phyloP scores from a whole-genome alignment of 2,797 vertebrate species.

The Peromyscus aztecus region DNA sequence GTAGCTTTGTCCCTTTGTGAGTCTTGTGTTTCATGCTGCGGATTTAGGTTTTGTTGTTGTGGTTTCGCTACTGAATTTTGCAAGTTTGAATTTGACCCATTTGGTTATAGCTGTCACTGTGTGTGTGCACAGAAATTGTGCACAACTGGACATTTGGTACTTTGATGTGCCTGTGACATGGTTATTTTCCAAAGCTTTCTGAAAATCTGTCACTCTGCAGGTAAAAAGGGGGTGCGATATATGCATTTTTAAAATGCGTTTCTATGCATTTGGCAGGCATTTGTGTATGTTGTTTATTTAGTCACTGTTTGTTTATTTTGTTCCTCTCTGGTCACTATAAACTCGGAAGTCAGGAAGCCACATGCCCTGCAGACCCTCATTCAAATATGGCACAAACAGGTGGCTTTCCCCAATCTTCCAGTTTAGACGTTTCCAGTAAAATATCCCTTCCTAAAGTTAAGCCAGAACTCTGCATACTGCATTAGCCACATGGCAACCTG shows the following conservation, averaged over 20 bases:
- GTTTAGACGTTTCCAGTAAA: neutral
- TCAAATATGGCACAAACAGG: neutral
- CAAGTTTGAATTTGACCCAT: neutral
- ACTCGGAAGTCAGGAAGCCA: neutral
- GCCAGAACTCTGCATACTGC: neutral
- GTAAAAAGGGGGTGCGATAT: neutral
- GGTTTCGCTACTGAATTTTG: neutral
- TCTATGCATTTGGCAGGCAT: neutral
- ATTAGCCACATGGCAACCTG: neutral
- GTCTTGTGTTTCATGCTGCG: neutral
- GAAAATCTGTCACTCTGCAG: neutral
- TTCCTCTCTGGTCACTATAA: neutral
- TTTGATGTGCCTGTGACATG: neutral
- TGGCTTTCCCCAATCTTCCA: neutral
- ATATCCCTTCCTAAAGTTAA: neutral
- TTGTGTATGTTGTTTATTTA: neutral
- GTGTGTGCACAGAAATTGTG: neutral
- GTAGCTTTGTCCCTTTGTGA: neutral
- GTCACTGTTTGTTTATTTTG: neutral
- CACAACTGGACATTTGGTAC: neutral
- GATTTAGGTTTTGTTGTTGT: neutral
- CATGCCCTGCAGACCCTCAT: neutral
- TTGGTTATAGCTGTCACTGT: neutral
- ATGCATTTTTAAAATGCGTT: slow-evolving; percentile 15
- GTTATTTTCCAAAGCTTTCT: neutral